Conservation (phyloP, 2,113 vertebrate genomes). For the Rhipidura dahli region DNA sequence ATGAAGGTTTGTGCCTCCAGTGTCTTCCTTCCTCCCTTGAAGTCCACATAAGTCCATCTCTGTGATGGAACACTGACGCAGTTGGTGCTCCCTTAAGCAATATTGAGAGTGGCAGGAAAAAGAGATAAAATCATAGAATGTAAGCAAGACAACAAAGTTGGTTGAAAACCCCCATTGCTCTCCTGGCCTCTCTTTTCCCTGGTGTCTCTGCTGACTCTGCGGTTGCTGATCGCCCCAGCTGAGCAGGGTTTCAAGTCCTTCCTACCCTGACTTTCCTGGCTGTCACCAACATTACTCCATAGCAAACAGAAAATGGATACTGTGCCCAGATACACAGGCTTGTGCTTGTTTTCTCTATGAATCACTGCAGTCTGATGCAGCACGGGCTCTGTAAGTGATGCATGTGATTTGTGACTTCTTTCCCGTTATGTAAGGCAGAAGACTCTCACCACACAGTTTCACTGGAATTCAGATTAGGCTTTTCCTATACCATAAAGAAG, state of each 20-base stretch:
- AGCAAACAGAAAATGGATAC: not conserved
- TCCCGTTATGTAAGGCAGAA: not conserved
- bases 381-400: not conserved
- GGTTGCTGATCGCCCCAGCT: not conserved
- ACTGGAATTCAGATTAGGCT: not conserved
- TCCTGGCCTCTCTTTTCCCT: not conserved
- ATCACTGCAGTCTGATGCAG: not conserved
- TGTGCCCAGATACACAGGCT: fast-evolving
- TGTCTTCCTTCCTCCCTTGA: not conserved
- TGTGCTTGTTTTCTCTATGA: not conserved
- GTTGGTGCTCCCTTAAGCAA: not conserved
- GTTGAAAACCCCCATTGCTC: fast-evolving
- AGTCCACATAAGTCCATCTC: not conserved
- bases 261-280: not conserved
- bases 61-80: not conserved
- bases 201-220: not conserved
- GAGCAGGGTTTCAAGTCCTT: not conserved
- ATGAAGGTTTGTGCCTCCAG: not conserved
- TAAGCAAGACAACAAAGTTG: not conserved
- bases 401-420: not conserved
- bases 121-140: not conserved
- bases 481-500: not conserved
- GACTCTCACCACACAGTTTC: not conserved
- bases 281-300: fast-evolving
- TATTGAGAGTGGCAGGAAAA: not conserved